Conservation (phyloP, 2,888 invertebrate species). For the Heliconius ismenius region DNA sequence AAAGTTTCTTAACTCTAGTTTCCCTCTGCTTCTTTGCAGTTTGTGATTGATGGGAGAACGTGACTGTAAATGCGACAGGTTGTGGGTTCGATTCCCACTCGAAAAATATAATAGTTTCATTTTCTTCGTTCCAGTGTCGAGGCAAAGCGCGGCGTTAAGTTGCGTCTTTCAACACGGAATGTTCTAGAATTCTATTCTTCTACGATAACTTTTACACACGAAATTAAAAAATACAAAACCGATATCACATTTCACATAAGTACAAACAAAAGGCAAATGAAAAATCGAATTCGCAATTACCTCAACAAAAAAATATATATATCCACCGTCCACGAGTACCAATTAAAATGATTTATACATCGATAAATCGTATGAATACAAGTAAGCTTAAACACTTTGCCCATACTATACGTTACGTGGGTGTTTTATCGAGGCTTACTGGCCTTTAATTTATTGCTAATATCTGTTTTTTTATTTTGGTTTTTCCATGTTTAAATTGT, state of each 20-base stretch:
- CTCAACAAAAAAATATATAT: slow-evolving; percentile 66
- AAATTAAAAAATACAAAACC: too few relatives aligned
- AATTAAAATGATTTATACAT: slow-evolving; percentile 82
- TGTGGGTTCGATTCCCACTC: too few relatives aligned
- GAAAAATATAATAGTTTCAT: too few relatives aligned
- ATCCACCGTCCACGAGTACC: slow-evolving; percentile 74
- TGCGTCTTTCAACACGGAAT: too few relatives aligned
- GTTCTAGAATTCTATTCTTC: too few relatives aligned
- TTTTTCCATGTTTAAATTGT: not conserved
- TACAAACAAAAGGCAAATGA: slow-evolving; percentile 54
- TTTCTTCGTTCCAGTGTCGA: too few relatives aligned
- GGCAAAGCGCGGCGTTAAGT: too few relatives aligned
- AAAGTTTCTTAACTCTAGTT: too few relatives aligned
- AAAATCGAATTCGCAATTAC: slow-evolving; percentile 78
- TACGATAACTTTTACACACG: too few relatives aligned
- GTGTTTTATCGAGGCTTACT: slow-evolving; percentile 37
- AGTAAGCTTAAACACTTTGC: slow-evolving; percentile 53
- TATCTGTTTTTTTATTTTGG: slow-evolving; percentile 19
- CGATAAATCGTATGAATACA: slow-evolving; percentile 71
- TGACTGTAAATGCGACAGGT: too few relatives aligned
- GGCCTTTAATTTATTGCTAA: slow-evolving; percentile 27
- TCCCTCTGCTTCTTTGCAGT: too few relatives aligned
- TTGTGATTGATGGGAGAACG: too few relatives aligned
- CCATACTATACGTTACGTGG: slow-evolving; percentile 34
- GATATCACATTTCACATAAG: not conserved